These are phyloP conservation scores for Camptogramma bilineatum DNA, from an alignment of 2,888 invertebrate genomes.

Conservation along the genomic window DNA sequence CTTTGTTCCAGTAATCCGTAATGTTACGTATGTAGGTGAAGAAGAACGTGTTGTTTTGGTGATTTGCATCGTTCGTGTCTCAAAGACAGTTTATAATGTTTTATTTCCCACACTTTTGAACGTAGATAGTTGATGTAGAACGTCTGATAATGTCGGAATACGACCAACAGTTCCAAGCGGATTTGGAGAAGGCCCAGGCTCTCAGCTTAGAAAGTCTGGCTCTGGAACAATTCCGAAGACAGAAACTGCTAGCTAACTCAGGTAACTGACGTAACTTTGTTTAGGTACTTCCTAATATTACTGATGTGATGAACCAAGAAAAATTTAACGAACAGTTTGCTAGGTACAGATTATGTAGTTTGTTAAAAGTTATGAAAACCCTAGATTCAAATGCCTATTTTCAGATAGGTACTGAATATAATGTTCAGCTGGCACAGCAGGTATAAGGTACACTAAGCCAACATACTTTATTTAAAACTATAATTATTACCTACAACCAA, in stretches of 20 bases:
- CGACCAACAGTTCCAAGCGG: constrained; percentile 93
- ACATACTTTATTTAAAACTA: no score
- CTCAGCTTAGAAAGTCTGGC: constrained; percentile 94
- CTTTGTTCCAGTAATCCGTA: constrained; percentile 52
- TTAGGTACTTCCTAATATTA: constrained; percentile 53
- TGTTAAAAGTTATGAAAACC: no score
- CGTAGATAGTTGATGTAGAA: constrained; percentile 63
- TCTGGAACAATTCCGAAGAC: constrained; percentile 91
- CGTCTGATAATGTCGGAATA: constrained; percentile 86
- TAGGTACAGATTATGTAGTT: neutral
- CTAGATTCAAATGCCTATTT: no score
- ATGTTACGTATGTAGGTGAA: constrained; percentile 33
- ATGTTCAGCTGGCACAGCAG: no score
- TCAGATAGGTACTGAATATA: no score
- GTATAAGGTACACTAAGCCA: no score
- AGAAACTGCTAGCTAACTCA: constrained; percentile 84
- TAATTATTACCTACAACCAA: no score
- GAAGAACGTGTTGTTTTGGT: constrained; percentile 46
- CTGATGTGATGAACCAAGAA: constrained; percentile 12
- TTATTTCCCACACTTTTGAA: constrained; percentile 68
- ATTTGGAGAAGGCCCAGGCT: constrained; percentile 94
- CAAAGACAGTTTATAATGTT: constrained; percentile 58
- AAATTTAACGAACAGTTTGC: neutral
- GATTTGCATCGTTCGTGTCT: constrained; percentile 57
- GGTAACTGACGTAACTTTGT: constrained; percentile 79